These are phyloP conservation scores for Ameiurus melas DNA, from an alignment of 2,113 vertebrate genomes.

Conservation along the genomic window DNA sequence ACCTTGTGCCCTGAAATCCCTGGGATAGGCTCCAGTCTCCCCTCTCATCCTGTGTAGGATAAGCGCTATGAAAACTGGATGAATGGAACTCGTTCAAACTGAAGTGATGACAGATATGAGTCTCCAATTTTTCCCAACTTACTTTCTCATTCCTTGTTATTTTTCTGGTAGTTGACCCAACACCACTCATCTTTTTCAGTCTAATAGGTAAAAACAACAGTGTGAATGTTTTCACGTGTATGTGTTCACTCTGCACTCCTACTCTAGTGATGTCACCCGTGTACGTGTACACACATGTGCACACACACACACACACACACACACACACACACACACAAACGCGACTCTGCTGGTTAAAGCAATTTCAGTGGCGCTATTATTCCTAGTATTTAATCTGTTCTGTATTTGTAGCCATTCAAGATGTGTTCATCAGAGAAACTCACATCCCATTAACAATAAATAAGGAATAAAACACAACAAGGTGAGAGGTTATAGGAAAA, in stretches of 20 bases:
- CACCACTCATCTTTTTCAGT: background rate
- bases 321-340: background rate
- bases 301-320: background rate
- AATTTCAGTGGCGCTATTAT: background rate
- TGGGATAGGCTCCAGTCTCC: too few relatives aligned
- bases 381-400: background rate
- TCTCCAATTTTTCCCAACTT: background rate
- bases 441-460: background rate
- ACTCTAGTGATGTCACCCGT: background rate
- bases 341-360: background rate
- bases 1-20: too few relatives aligned
- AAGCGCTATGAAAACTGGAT: too few relatives aligned
- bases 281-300: background rate
- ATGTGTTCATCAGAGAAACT: background rate
- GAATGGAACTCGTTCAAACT: background rate
- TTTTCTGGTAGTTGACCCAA: background rate
- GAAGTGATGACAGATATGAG: too few relatives aligned
- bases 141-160: background rate
- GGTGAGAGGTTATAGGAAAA: background rate
- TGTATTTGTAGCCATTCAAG: background rate
- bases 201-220: background rate
- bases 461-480: background rate
- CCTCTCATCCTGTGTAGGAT: too few relatives aligned
- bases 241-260: background rate
- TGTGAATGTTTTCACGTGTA: background rate